Percentiles rank a stretch among this genome's conserved stretches.
Evolutionary conservation across 2,797 vertebrate genomes (phyloP).

Genomic region (Platyrinchus mystaceus): DNA sequence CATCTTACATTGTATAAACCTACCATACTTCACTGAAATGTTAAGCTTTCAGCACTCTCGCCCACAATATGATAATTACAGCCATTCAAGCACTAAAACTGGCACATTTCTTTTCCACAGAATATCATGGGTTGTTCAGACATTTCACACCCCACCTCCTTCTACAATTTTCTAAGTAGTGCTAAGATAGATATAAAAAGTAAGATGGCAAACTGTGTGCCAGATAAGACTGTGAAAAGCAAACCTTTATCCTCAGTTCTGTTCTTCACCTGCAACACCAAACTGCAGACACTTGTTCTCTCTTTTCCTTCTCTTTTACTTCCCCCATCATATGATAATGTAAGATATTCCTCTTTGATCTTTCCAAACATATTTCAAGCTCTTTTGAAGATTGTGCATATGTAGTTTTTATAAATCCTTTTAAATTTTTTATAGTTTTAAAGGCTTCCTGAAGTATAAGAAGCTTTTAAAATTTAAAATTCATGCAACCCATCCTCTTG

Average conservation of each 20-base stretch:
- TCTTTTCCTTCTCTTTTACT: not conserved
- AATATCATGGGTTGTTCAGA: conserved; percentile 56
- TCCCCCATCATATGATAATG: not conserved
- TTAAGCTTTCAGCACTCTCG: conserved; percentile 65
- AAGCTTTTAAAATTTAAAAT: conserved; percentile 48
- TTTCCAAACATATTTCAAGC: conserved; percentile 20
- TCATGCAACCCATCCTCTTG: not conserved
- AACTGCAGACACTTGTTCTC: not conserved
- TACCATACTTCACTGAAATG: conserved; percentile 49
- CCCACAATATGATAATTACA: conserved; percentile 63
- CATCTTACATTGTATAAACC: conserved; percentile 54
- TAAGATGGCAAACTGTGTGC: not conserved
- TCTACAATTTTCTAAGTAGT: conserved; percentile 24
- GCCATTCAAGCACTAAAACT: conserved; percentile 49
- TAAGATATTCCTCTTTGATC: conserved; percentile 17
- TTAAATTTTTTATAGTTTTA: conserved; percentile 42
- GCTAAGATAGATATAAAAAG: conserved; percentile 19
- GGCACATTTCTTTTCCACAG: conserved; percentile 36
- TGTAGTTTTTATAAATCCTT: conserved; percentile 13
- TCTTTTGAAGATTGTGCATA: conserved; percentile 23
- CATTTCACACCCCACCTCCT: conserved; percentile 47
- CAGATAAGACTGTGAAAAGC: conserved; percentile 12
- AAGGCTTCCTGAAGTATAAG: conserved; percentile 15
- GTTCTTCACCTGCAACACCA: not conserved
- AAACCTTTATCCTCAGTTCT: conserved; percentile 19